Evolutionary conservation across 2,797 vertebrate genomes (phyloP).

Genomic region (Chromis chromis): DNA sequence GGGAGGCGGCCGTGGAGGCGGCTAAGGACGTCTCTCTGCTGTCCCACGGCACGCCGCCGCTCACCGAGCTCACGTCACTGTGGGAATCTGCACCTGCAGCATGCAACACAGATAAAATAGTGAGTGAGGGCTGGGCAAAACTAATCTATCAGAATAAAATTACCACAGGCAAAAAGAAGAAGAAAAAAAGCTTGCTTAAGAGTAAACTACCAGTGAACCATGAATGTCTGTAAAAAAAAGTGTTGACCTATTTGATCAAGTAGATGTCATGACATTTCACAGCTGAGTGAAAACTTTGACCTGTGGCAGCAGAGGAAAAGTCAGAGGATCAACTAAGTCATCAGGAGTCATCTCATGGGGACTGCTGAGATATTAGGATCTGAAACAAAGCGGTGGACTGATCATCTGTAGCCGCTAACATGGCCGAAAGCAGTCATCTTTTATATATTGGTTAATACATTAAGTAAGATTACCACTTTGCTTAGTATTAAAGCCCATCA

Average conservation of each 20-base stretch:
- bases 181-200: not conserved
- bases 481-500: conserved; percentile 14
- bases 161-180: not conserved
- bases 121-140: conserved; percentile 8
- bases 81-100: conserved; percentile 85
- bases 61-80: conserved; percentile 89
- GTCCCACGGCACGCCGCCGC: conserved; percentile 87
- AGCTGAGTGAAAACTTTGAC: not conserved
- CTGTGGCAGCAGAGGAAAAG: not conserved
- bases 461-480: not conserved
- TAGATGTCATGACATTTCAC: not conserved
- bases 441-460: not conserved
- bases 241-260: not conserved
- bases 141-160: conserved; percentile 7
- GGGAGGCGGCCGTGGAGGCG: conserved; percentile 83
- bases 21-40: conserved; percentile 89
- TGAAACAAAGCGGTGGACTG: not conserved
- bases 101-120: not conserved
- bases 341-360: not conserved
- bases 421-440: conserved; percentile 5
- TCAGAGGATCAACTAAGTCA: not conserved
- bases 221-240: not conserved
- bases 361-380: too few species aligned
- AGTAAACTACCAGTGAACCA: not conserved
- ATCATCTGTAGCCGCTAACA: not conserved